Base-by-base conservation (phyloP, 30 jellyfish, hydroid and myxozoan genomes). In the Aurelia aurita complex sp. Pacific region DNA sequence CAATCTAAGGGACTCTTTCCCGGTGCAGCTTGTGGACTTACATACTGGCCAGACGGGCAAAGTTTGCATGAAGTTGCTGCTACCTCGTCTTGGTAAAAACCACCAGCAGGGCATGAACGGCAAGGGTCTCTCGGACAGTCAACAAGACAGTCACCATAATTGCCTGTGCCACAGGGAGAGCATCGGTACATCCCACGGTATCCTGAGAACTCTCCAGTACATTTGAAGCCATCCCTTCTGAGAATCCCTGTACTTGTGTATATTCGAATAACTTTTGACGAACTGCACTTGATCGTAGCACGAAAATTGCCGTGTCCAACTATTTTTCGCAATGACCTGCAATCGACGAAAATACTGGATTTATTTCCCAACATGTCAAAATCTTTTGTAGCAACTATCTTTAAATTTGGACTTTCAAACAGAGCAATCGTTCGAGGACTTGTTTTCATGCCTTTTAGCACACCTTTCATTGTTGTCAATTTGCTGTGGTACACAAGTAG, bases 31-130 rank as follows among this genome's bases (percentile, higher is more conserved):
- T 71, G 65, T 4, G 83, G 85, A 0, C 73, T 81, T 12, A 76
- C 96, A 50, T 64, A 67, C 43, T 86, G 96, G 57, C 96, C 96
- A 3, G 61, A 14, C 9, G 80, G 89, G 70, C 96, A 86, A 2
- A 14, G 13, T 55, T 86, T 86, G 81, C 96, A 86, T 11, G 35
- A 15, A 60, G 19, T 68, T n/a, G 71, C 64, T 16, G 81, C 88
- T 55, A 85, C 40, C 10, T 74, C 82, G 59, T 83, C 92, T 52
- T 71, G 86, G 46, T 70, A 83, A 36, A 83, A 83, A 2, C 74
- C 38, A 17, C 92, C 94, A 18, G 82, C 43, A 5, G 94, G 88
- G 51, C 94, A 85, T 6, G 70, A 1, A 62, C 8, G 50, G 68
- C 94, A 85, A 16, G 51, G 1, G 14, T 53, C 64, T 1, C 17